Percentiles rank a stretch among this genome's conserved stretches.
These are phyloP conservation scores for Bubo scandiacus DNA, from an alignment of 2,113 vertebrate genomes.

Conservation along the genomic window DNA sequence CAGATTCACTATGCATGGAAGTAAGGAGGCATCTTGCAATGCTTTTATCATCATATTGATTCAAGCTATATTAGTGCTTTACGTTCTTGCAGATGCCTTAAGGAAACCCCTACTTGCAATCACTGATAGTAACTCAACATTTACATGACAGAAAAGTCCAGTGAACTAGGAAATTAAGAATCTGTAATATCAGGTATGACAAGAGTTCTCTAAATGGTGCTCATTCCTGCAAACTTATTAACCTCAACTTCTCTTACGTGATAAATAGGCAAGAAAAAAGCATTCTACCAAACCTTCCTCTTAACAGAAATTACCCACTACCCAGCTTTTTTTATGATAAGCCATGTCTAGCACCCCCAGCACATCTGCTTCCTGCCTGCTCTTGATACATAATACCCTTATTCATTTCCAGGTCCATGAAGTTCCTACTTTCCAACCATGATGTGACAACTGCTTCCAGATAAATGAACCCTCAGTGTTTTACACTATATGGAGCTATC, in stretches of 20 bases:
- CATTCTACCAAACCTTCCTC: background rate
- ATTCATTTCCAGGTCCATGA: background rate
- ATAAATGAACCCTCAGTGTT: background rate
- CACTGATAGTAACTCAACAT: background rate
- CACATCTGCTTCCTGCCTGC: background rate
- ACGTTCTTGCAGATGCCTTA: background rate
- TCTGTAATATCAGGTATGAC: background rate
- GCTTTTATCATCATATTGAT: background rate
- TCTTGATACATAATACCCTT: background rate
- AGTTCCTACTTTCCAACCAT: background rate
- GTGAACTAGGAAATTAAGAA: background rate
- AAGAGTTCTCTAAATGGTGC: background rate
- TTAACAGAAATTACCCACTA: background rate
- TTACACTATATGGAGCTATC: background rate
- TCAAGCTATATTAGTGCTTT: background rate
- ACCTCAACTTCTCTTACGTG: background rate
- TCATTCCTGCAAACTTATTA: background rate
- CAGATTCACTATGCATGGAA: background rate
- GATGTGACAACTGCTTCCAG: background rate
- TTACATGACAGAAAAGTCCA: background rate
- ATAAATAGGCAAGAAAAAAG: background rate
- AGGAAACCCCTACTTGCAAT: background rate
- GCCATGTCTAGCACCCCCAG: background rate
- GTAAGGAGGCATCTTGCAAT: background rate
- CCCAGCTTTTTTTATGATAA: background rate